Evolutionary conservation across 1,140 invertebrate genomes (phyloP).

Genomic region (Euschistus heros): DNA sequence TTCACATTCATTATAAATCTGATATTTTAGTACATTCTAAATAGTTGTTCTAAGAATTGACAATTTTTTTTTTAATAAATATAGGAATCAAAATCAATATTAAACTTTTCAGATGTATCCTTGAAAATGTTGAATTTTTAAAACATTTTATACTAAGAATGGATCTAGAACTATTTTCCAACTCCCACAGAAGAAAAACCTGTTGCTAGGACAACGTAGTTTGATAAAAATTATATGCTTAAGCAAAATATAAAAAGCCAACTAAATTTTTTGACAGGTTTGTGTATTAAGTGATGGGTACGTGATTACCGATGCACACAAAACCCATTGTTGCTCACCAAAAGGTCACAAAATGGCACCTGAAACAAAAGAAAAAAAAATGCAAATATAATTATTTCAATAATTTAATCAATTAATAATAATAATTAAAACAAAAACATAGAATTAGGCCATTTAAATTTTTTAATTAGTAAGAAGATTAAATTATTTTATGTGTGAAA

Average conservation of each 20-base stretch:
- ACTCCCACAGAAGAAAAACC: too few species aligned
- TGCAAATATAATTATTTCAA: conserved; percentile 19
- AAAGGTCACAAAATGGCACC: conserved; percentile 74
- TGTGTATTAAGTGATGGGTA: conserved; percentile 21
- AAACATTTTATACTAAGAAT: too few species aligned
- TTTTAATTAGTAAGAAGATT: too few species aligned
- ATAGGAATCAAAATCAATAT: too few species aligned
- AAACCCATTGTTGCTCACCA: conserved; percentile 84
- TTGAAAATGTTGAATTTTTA: too few species aligned
- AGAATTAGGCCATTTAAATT: neutral
- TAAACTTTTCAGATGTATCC: too few species aligned
- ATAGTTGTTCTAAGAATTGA: too few species aligned
- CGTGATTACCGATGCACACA: conserved; percentile 74
- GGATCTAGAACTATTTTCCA: too few species aligned
- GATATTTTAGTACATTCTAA: too few species aligned
- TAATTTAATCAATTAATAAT: neutral
- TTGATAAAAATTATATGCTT: conserved; percentile 15
- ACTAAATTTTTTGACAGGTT: conserved; percentile 17
- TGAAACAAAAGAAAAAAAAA: conserved; percentile 49
- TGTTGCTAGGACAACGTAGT: neutral
- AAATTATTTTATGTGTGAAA: too few species aligned
- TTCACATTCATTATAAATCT: too few species aligned
- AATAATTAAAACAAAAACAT: neutral
- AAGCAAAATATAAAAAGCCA: conserved; percentile 5
- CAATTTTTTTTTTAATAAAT: too few species aligned